Base-by-base conservation (phyloP, 2,797 vertebrate species). In the Diplodus sargus region DNA sequence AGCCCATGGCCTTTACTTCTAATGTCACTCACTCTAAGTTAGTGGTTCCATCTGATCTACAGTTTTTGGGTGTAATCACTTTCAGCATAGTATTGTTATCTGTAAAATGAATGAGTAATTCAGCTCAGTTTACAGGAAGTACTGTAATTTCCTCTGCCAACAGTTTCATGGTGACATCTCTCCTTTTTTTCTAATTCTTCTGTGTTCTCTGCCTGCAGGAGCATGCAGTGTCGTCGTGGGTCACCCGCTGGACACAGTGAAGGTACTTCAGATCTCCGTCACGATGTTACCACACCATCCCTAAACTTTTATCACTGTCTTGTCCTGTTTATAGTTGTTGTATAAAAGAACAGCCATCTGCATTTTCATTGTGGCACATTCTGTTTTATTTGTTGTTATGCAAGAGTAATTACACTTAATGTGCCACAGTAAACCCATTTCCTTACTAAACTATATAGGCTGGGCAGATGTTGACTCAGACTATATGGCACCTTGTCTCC, bases 221-320 rank as follows among this genome's bases (percentile, higher is more conserved):
- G 94, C 96, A 0, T 95, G 96, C 91, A 97, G 97, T 5, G 97
- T 99, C 82, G 90, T 98, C 1, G 95, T 98, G 0, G 98, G 98
- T 25, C 96, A 99, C 85, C 98, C 98, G 2, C 91, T 99, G 93
- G 98, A 99, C 93, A 99, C 97, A 0, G 96, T 99, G 57, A 99
- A 99, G 97, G 98, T 93, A 91, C 54, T 16, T 53, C 17, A 57
- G 20, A 23, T 5, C 52, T 6, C 0, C 18, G 2, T 18, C 18
- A 4, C 18, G 4, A 54, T 17, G 60, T 65, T 39, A 42, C 22
- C 23, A 11, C 45, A 14, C 14, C 30, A 7, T n/a, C 52, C 23
- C 39, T 22, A 1, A 0, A 58, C 34, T 39, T 56, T 34, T 1
- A 58, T 48, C 6, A 2, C 17, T 4, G 25, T 42, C 30, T 42